Percentiles rank a stretch among this genome's conserved stretches.
Conservation (phyloP, 2,888 invertebrate genomes). For the Meteorus colon region DNA sequence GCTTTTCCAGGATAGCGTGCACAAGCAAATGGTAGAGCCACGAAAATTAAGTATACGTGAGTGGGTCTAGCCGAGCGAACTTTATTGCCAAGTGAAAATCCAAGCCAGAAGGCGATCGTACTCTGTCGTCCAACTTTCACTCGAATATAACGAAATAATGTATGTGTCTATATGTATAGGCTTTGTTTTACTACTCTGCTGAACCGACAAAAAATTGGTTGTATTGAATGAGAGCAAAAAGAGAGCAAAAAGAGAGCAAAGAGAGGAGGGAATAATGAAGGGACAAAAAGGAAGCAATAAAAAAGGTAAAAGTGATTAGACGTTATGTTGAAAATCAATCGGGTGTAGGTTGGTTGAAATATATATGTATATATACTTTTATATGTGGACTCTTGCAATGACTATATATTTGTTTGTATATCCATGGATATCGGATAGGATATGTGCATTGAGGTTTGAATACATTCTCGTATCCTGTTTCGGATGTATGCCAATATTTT, state of each 20-base stretch:
- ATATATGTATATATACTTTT: not conserved
- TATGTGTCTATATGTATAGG: not conserved
- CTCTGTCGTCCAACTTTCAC: slow-evolving; percentile 6
- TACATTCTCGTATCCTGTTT: not conserved
- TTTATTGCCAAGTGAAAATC: slow-evolving; percentile 30
- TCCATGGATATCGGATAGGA: not conserved
- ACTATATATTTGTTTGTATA: not conserved
- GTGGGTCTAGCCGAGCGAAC: slow-evolving; percentile 23
- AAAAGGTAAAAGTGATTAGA: slow-evolving; percentile 2
- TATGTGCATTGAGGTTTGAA: not conserved
- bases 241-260: not conserved
- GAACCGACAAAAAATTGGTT: not conserved
- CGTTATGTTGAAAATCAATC: not conserved
- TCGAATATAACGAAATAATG: slow-evolving; percentile 1
- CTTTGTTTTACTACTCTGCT: slow-evolving; percentile 2
- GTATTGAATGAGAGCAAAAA: not conserved
- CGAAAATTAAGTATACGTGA: slow-evolving; percentile 33
- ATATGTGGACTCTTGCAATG: not conserved
- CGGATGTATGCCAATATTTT: slow-evolving; percentile 5
- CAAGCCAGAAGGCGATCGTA: slow-evolving; percentile 18
- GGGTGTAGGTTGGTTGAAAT: not conserved
- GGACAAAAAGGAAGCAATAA: not conserved
- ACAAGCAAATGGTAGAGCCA: slow-evolving; percentile 1
- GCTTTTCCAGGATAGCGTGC: slow-evolving; percentile 20
- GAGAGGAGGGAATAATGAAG: too few species aligned